Evolutionary conservation across 1,140 invertebrate species (phyloP).

Genomic region (Liolophura sinensis): DNA sequence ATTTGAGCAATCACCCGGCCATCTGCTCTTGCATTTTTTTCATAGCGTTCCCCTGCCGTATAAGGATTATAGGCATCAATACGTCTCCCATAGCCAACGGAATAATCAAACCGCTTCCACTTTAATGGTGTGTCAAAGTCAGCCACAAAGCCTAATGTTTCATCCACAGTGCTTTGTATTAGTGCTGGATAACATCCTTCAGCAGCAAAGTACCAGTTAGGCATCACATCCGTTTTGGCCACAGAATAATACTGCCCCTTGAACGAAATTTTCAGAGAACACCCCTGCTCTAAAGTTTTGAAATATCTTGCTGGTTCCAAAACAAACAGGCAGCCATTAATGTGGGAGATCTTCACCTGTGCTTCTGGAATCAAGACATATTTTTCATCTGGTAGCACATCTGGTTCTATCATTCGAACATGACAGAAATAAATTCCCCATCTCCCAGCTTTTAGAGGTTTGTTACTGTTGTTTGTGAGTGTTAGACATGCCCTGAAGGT

Average conservation of each 20-base stretch:
- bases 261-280: slow-evolving; percentile 28
- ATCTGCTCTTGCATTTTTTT: slow-evolving; percentile 8
- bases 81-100: neutral
- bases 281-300: slow-evolving; percentile 23
- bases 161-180: slow-evolving; percentile 36
- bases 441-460: too few species aligned
- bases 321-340: slow-evolving; percentile 43
- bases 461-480: too few species aligned
- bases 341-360: slow-evolving; percentile 35
- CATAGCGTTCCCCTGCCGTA: slow-evolving; percentile 26
- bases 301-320: slow-evolving; percentile 32
- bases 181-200: slow-evolving; percentile 25
- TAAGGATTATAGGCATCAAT: slow-evolving; percentile 40
- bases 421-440: slow-evolving; percentile 45
- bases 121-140: slow-evolving; percentile 30
- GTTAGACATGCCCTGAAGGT: too few species aligned
- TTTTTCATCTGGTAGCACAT: slow-evolving; percentile 18
- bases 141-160: slow-evolving; percentile 41
- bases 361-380: slow-evolving; percentile 17
- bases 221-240: slow-evolving; percentile 32
- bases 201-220: slow-evolving; percentile 38
- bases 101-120: slow-evolving; percentile 22
- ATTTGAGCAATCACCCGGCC: slow-evolving; percentile 14
- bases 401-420: slow-evolving; percentile 39
- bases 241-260: slow-evolving; percentile 39